These are phyloP conservation scores for Noturus placidus DNA, from an alignment of 2,113 vertebrate species.

Conservation along the genomic window DNA sequence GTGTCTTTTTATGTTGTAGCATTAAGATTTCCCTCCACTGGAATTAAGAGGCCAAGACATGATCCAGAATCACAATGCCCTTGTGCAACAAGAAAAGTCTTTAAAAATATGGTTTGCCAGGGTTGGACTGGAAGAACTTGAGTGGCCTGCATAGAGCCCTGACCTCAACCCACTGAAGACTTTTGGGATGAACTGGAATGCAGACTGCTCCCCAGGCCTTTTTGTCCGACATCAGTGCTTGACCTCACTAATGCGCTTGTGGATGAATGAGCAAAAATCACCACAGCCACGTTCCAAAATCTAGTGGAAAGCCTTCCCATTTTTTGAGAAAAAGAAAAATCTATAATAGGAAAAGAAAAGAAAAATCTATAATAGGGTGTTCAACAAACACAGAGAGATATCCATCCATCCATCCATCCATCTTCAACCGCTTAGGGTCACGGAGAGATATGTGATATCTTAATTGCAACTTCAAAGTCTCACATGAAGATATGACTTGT, in stretches of 20 bases:
- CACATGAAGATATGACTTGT: neutral
- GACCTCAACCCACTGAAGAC: neutral
- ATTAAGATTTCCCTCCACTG: too few relatives aligned
- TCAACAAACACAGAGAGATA: neutral
- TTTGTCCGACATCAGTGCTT: neutral
- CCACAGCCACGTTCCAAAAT: neutral
- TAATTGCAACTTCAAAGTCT: neutral
- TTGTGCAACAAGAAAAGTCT: neutral
- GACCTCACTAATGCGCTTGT: neutral
- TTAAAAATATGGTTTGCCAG: neutral
- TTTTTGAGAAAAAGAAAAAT: too few relatives aligned
- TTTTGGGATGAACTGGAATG: neutral
- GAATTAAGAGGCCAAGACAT: too few relatives aligned
- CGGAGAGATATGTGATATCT: neutral
- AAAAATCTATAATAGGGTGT: neutral
- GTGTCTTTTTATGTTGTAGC: too few relatives aligned
- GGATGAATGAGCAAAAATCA: neutral
- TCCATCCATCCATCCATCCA: too few relatives aligned
- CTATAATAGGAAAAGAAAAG: too few relatives aligned
- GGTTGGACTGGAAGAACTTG: too few relatives aligned
- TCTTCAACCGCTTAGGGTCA: too few relatives aligned
- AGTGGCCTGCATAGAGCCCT: neutral
- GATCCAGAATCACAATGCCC: neutral
- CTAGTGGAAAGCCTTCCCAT: neutral
- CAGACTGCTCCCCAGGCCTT: neutral